These are phyloP conservation scores for Patella pellucida DNA, from an alignment of 2,888 invertebrate genomes.

Conservation along the genomic window DNA sequence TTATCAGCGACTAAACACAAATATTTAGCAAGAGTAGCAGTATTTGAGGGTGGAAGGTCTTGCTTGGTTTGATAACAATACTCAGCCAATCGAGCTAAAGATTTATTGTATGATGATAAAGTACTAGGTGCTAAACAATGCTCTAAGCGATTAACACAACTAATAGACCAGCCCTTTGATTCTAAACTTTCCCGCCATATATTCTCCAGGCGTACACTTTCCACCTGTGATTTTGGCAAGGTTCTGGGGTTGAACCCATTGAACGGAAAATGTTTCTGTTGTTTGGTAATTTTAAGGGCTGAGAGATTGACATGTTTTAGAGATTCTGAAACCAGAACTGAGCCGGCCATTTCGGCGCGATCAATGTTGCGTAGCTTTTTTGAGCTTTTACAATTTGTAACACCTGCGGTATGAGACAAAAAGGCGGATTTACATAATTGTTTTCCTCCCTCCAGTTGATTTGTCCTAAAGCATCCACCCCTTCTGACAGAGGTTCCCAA, in stretches of 20 bases:
- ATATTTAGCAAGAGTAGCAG: no score
- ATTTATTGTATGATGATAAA: no score
- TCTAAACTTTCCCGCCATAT: no score
- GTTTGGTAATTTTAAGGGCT: constrained; percentile 13
- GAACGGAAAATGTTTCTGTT: neutral
- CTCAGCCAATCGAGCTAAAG: no score
- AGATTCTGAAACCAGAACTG: constrained; percentile 8
- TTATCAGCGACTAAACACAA: no score
- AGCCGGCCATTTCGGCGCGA: constrained; percentile 2
- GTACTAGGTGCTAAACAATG: no score
- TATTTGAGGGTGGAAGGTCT: no score
- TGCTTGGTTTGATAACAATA: no score
- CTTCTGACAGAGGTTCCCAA: neutral
- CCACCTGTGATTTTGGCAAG: neutral
- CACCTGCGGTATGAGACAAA: constrained; percentile 7
- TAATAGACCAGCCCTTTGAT: no score
- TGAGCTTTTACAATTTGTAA: neutral
- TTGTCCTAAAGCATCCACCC: constrained; percentile 9
- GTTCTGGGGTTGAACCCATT: neutral
- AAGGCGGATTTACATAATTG: constrained; percentile 11
- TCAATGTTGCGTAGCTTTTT: neutral
- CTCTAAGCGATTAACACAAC: no score
- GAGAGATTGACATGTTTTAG: neutral
- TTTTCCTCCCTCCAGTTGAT: constrained; percentile 3
- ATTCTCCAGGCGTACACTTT: no score